Percentiles rank a stretch among this genome's conserved stretches.
Conservation (phyloP, 2,113 vertebrate genomes). For the Sinocyclocheilus grahami region DNA sequence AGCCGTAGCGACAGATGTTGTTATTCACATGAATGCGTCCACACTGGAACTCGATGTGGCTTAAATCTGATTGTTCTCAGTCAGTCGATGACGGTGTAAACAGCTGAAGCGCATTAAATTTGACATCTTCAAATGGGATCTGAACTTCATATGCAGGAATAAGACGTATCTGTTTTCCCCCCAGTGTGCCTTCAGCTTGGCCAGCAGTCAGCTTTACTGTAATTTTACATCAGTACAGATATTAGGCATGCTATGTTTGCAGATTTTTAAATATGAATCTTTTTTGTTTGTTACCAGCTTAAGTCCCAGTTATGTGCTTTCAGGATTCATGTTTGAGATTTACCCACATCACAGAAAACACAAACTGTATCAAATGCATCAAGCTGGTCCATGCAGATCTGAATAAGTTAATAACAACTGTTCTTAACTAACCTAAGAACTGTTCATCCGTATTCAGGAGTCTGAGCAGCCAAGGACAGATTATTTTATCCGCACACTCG, state of each 20-base stretch:
- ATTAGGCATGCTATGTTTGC: neutral
- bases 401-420: neutral
- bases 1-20: no score
- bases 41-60: no score
- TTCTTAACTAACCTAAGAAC: no score
- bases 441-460: constrained; percentile 74
- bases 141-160: no score
- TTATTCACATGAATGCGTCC: no score
- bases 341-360: neutral
- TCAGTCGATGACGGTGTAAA: no score
- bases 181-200: no score
- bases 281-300: neutral
- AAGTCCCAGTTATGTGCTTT: neutral
- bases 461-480: constrained; percentile 90
- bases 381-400: neutral
- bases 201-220: neutral
- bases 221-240: neutral
- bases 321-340: neutral
- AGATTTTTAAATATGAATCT: neutral
- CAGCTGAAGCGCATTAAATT: no score
- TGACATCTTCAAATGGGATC: no score
- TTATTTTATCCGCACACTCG: constrained; percentile 89
- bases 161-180: no score
- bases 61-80: no score
- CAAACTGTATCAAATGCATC: neutral